Percentiles rank a stretch among this genome's conserved stretches.
Conservation (phyloP, 2,113 vertebrate genomes). For the Siphamia tubifer region DNA sequence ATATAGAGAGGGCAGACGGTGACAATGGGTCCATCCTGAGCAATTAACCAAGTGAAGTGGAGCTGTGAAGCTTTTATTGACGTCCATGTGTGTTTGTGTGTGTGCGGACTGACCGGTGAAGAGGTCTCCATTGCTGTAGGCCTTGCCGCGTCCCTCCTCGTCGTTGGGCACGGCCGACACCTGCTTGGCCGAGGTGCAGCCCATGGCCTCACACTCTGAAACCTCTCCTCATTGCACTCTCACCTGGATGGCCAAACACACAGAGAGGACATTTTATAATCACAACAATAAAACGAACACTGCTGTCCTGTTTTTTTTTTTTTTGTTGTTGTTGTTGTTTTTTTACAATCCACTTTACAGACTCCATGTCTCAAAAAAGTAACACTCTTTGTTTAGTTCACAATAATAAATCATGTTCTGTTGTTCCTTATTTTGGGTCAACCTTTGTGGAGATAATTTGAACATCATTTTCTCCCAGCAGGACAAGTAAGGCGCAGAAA, state of each 20-base stretch:
- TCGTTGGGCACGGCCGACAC: conserved; percentile 98
- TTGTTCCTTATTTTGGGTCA: neutral
- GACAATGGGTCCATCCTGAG: conserved; percentile 9
- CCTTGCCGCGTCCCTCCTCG: conserved; percentile 97
- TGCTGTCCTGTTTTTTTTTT: neutral
- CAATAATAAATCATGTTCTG: too few species aligned
- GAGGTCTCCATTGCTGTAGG: conserved; percentile 97
- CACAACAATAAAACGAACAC: neutral
- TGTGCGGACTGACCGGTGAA: conserved; percentile 87
- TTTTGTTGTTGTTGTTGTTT: too few species aligned
- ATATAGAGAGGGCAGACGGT: neutral
- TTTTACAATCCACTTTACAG: neutral
- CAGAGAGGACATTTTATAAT: neutral
- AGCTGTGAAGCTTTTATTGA: conserved; percentile 39
- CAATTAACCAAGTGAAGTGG: conserved; percentile 39
- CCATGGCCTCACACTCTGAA: conserved; percentile 96
- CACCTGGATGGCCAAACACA: conserved; percentile 55
- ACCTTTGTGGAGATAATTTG: neutral
- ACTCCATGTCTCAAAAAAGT: neutral
- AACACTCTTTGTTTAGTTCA: neutral
- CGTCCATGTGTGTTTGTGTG: conserved; percentile 8
- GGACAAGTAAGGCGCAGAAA: neutral
- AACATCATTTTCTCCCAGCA: neutral
- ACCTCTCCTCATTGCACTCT: conserved; percentile 86
- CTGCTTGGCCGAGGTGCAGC: conserved; percentile 99